Conservation (phyloP, 2,113 vertebrate genomes). For the Gobiocypris rarus region DNA sequence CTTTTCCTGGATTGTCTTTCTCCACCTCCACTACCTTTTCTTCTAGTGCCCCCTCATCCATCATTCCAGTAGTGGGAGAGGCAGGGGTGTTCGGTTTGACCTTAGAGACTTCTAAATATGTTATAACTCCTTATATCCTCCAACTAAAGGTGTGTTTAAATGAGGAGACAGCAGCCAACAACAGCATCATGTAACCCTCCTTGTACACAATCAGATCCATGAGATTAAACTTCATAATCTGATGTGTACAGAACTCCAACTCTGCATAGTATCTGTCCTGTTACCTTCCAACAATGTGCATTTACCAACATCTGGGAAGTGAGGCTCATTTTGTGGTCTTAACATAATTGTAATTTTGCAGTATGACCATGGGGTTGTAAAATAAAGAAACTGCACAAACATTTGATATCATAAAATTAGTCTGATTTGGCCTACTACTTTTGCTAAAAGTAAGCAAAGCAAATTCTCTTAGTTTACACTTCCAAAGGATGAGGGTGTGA, state of each 20-base stretch:
- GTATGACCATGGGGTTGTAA: neutral
- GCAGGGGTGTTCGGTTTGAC: conserved; percentile 41
- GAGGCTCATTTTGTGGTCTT: neutral
- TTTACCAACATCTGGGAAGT: neutral
- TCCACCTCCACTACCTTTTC: conserved; percentile 30
- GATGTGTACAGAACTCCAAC: neutral
- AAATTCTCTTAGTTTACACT: too few species aligned
- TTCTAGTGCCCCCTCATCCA: conserved; percentile 45
- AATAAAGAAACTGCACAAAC: too few species aligned
- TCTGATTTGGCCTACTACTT: too few species aligned
- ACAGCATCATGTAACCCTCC: conserved; percentile 15
- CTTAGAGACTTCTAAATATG: conserved; percentile 41
- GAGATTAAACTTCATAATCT: conserved; percentile 18
- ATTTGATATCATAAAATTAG: too few species aligned
- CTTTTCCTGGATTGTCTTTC: conserved; percentile 42
- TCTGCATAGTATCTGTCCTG: neutral
- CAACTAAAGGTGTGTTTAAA: conserved; percentile 32
- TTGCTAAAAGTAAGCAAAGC: too few species aligned
- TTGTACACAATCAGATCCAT: neutral
- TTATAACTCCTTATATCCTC: conserved; percentile 40
- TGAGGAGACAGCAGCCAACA: neutral
- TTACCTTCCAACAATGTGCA: neutral
- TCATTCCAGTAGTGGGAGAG: conserved; percentile 47
- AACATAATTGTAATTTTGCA: neutral
- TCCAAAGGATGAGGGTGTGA: neutral